These are phyloP conservation scores for Tragelaphus imberbis DNA, from an alignment of 2,113 vertebrate genomes.

Conservation along the genomic window DNA sequence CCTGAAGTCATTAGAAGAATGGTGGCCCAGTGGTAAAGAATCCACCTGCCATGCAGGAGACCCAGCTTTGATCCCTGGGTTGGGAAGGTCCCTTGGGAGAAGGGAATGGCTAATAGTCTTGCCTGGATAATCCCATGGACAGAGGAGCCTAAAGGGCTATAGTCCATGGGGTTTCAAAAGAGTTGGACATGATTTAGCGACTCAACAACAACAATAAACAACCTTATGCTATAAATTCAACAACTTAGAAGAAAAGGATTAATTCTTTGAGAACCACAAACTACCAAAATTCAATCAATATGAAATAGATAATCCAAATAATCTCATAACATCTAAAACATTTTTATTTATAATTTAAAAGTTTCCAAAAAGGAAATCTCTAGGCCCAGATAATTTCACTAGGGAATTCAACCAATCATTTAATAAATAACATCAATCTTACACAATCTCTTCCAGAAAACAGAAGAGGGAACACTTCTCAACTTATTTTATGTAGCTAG, in stretches of 20 bases:
- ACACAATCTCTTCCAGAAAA: constrained; percentile 3
- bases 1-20: background rate
- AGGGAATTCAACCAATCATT: background rate
- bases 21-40: background rate
- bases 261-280: constrained; percentile 5
- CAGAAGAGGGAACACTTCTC: background rate
- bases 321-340: constrained; percentile 16
- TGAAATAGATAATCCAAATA: background rate
- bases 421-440: constrained; percentile 30
- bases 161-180: background rate
- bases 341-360: constrained; percentile 32
- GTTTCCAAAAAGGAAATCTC: background rate
- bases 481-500: constrained; percentile 9
- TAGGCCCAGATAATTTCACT: constrained; percentile 17
- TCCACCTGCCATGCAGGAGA: background rate
- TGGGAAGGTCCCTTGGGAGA: background rate
- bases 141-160: background rate
- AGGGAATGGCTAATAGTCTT: background rate
- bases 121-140: background rate
- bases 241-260: constrained; percentile 4
- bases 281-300: constrained; percentile 14
- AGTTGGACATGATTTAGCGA: background rate
- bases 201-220: background rate
- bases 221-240: constrained; percentile 25
- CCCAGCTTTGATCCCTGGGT: background rate